Base-by-base conservation (phyloP, 2,797 vertebrate species). In the Crocidura indochinensis region DNA sequence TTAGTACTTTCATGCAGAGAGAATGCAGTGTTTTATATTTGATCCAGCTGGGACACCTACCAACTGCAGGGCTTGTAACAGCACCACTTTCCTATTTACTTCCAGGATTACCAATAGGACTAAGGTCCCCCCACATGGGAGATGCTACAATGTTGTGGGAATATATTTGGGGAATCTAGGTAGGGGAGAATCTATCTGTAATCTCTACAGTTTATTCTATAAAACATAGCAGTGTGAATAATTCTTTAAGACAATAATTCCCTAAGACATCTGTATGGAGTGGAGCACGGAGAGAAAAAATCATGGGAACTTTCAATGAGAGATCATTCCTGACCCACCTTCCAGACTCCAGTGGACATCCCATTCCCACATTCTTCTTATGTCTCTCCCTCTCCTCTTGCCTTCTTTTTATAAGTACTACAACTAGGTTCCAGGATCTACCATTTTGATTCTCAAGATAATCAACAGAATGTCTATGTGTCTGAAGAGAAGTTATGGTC, bases 261-360 rank as follows among this genome's bases (percentile, higher is more conserved):
- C 38, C 38, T 38, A 38, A 38, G 38, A 17, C 53, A 51, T 10
- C 15, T 22, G 4, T 24, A 44, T 29, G 78, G n/a, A 72, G 1
- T 3, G 51, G 27, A 67, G 20, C 3, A 0, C 11, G 22, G 53
- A 9, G 65, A 60, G 31, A 56, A 7, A 26, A 29, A 3, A 31
- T 15, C 8, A 10, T 60, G 56, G 7, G 56, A 38, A 38, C 38
- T 86, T 75, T 71, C 71, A 26, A 75, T 7, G 26, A 27, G 46
- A 81, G 31, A 11, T 92, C 75, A 6, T 26, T 14, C 4, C 22
- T 4, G 0, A 56, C n/a, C 15, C 31, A 8, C 65, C 7, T 67
- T 44, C 31, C 27, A 80, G 46, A 11, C 15, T 6, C 12, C 27
- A 15, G 24, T 1, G 2, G 6, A 10, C 10, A 2, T 0, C 3